phyloP scores from a whole-genome alignment of 2,888 invertebrate species.

The Himalopsyche anomala region DNA sequence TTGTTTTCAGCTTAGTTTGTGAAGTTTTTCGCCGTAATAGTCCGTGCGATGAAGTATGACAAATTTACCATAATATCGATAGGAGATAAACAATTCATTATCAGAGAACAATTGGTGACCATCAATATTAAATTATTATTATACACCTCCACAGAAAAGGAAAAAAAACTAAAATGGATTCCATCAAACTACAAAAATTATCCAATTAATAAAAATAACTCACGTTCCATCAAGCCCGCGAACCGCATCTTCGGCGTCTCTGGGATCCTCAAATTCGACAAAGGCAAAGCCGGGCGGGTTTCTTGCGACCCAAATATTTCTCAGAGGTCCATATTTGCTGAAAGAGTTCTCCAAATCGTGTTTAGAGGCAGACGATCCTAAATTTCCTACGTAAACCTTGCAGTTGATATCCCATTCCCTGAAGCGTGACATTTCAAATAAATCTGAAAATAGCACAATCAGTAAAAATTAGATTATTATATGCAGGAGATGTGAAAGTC shows the following conservation, averaged over 20 bases:
- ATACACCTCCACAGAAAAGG: no score
- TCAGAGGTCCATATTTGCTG: constrained; percentile 90
- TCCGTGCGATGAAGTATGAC: no score
- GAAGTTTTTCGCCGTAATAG: no score
- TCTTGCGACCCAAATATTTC: constrained; percentile 95
- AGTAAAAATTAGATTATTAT: no score
- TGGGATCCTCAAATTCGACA: constrained; percentile 91
- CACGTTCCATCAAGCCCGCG: constrained; percentile 86
- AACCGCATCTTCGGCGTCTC: constrained; percentile 92
- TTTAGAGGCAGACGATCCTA: constrained; percentile 93
- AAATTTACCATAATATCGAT: no score
- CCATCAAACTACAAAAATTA: no score
- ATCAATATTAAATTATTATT: no score
- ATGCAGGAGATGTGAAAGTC: no score
- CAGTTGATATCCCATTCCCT: constrained; percentile 90
- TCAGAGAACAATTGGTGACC: no score
- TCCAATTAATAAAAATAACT: constrained; percentile 67
- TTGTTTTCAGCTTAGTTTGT: no score
- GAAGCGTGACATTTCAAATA: constrained; percentile 80
- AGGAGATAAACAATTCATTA: no score
- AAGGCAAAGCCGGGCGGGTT: constrained; percentile 96
- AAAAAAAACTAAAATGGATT: no score
- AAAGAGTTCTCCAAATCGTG: constrained; percentile 93
- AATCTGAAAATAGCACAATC: background rate
- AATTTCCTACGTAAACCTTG: constrained; percentile 95